Evolutionary conservation across 2,797 vertebrate genomes (phyloP).

Genomic region (Artibeus jamaicensis): DNA sequence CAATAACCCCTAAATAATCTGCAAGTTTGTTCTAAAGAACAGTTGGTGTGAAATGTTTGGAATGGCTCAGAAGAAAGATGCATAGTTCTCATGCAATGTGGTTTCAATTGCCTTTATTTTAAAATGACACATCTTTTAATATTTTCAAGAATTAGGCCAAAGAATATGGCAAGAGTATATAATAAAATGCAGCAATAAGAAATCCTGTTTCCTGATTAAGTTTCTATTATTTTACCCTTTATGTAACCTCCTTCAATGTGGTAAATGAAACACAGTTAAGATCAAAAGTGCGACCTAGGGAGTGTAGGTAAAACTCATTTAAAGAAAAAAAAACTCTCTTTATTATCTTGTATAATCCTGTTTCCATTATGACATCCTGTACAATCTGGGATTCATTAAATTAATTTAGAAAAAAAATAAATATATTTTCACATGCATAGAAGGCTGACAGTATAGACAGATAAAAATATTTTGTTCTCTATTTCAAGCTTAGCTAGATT

Average conservation of each 20-base stretch:
- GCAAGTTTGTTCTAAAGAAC: background rate
- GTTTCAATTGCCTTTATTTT: conserved; percentile 66
- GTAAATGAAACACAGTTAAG: conserved; percentile 71
- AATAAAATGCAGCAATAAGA: conserved; percentile 62
- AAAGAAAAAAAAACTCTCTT: background rate
- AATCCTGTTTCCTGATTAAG: conserved; percentile 73
- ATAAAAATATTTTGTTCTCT: conserved; percentile 52
- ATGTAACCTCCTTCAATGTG: conserved; percentile 68
- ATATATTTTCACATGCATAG: conserved; percentile 68
- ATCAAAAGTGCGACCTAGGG: conserved; percentile 64
- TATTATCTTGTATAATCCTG: conserved; percentile 67
- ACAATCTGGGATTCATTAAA: conserved; percentile 74
- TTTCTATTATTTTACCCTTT: conserved; percentile 77
- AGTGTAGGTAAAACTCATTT: conserved; percentile 64
- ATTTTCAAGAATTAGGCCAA: conserved; percentile 64
- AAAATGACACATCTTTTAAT: conserved; percentile 70
- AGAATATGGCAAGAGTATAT: conserved; percentile 51
- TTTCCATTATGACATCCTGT: conserved; percentile 72
- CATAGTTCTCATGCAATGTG: conserved; percentile 55
- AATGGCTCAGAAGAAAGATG: conserved; percentile 34
- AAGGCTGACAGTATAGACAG: conserved; percentile 55
- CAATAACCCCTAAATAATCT: background rate
- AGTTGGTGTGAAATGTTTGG: conserved; percentile 16
- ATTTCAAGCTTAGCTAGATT: conserved; percentile 47
- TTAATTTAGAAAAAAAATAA: conserved; percentile 75